Percentiles rank a stretch among this genome's conserved stretches.
Conservation (phyloP, 53 echinoderm and acorn worm genomes). For the Echinometra lucunter region DNA sequence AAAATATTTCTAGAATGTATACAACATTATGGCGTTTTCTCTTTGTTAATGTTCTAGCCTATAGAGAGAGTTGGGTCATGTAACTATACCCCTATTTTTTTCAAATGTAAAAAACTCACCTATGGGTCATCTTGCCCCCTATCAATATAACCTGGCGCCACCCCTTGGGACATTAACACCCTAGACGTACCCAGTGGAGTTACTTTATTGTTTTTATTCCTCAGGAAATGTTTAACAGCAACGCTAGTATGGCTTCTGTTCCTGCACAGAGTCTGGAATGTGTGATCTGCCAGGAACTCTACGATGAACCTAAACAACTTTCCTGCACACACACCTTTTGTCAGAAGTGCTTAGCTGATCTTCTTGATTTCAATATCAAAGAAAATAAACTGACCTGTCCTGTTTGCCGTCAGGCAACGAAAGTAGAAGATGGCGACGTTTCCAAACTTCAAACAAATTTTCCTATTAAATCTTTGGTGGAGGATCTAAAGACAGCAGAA, state of each 20-base stretch:
- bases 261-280: slow-evolving; percentile 35
- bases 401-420: background rate
- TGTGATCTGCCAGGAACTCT: background rate
- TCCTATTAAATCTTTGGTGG: slow-evolving; percentile 16
- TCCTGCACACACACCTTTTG: slow-evolving; percentile 30
- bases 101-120: too few species aligned
- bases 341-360: slow-evolving; percentile 28
- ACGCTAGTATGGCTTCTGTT: background rate
- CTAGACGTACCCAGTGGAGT: too few species aligned
- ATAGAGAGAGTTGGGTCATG: too few species aligned
- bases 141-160: too few species aligned
- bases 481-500: background rate
- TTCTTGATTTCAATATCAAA: background rate
- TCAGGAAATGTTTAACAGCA: background rate
- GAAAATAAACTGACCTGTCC: slow-evolving; percentile 15
- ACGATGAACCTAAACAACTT: slow-evolving; percentile 1
- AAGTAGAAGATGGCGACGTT: background rate
- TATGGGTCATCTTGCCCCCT: too few species aligned
- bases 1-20: too few species aligned
- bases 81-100: too few species aligned
- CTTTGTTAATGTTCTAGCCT: too few species aligned
- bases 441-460: slow-evolving; percentile 27
- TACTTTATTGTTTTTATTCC: background rate
- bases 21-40: too few species aligned
- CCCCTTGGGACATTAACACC: too few species aligned